These are phyloP conservation scores for Urocyon cinereoargenteus DNA, from an alignment of 2,797 vertebrate species.

Conservation along the genomic window DNA sequence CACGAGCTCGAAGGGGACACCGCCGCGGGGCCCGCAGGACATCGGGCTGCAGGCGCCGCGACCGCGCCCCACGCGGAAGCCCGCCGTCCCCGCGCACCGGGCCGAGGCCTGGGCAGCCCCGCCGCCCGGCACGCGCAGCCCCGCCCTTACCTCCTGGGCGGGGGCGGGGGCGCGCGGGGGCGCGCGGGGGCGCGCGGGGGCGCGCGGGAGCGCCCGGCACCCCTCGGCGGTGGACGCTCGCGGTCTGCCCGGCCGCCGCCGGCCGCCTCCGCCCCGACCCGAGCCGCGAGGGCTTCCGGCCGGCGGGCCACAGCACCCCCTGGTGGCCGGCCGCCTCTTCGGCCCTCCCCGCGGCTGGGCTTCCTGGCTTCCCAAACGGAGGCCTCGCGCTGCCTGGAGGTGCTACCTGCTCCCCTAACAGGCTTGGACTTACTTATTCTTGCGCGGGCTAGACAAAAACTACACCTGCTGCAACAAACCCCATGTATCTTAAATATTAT, in stretches of 20 bases:
- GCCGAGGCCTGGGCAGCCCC: accelerated
- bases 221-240: too few relatives aligned
- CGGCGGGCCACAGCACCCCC: neutral
- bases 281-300: neutral
- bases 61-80: neutral
- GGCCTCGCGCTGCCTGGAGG: neutral
- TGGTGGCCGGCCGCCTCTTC: neutral
- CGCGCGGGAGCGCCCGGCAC: neutral
- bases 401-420: neutral
- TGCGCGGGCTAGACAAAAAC: neutral
- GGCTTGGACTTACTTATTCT: neutral
- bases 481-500: neutral
- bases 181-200: neutral
- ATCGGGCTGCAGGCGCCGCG: too few relatives aligned
- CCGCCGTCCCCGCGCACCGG: accelerated
- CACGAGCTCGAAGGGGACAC: neutral
- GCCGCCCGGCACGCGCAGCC: too few relatives aligned
- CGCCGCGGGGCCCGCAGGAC: neutral
- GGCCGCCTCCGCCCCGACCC: neutral
- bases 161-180: neutral
- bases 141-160: too few relatives aligned
- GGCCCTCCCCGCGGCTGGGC: neutral
- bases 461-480: neutral
- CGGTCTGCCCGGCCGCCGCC: too few relatives aligned
- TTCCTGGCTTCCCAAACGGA: neutral